Conservation (phyloP, 2,113 vertebrate genomes). For the Tenrec ecaudatus region DNA sequence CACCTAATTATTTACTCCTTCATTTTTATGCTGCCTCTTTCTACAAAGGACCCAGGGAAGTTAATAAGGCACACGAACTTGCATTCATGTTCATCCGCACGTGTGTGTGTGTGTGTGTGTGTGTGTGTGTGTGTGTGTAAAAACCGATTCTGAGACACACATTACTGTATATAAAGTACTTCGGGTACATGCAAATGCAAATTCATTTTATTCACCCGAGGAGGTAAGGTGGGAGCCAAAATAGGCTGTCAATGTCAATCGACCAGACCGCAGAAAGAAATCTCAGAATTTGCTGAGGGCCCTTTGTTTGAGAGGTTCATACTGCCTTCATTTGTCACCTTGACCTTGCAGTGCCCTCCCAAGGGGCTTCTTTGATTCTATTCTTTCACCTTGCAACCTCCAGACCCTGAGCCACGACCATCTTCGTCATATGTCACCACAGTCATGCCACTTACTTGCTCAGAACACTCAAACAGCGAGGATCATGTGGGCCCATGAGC, state of each 20-base stretch:
- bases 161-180: not conserved
- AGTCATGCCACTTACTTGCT: not conserved
- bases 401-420: not conserved
- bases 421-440: not conserved
- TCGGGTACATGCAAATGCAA: not conserved
- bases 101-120: rapidly evolving
- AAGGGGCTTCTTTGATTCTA: not conserved
- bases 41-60: conserved; percentile 43
- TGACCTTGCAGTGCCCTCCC: not conserved
- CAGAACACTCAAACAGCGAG: no score
- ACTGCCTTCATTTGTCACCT: not conserved
- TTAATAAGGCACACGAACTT: conserved; percentile 8
- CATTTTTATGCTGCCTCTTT: conserved; percentile 28
- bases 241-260: not conserved
- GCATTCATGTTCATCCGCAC: not conserved
- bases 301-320: not conserved
- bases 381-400: not conserved
- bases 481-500: no score
- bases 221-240: not conserved
- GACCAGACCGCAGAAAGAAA: not conserved
- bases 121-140: rapidly evolving
- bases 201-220: not conserved
- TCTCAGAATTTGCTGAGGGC: not conserved
- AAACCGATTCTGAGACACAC: not conserved
- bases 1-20: conserved; percentile 66